Base-by-base conservation (phyloP, 2,797 vertebrate genomes). In the Leptodactylus fallax region DNA sequence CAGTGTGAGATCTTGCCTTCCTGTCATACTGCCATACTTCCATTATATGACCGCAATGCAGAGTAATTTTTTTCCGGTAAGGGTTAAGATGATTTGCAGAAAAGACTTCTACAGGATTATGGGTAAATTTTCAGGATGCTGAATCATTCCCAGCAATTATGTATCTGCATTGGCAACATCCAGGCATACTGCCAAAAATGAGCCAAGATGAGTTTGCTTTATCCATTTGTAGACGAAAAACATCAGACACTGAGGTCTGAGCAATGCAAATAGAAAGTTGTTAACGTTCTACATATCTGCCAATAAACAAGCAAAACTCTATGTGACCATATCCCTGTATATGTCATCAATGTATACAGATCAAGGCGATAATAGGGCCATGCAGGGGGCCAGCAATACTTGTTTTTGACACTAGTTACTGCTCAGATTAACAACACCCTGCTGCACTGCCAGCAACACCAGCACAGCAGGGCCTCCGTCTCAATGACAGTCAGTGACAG, bases 141-240 rank as follows among this genome's bases (percentile, higher is more conserved):
- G 87, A 88, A 82, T 89, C 87, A 89, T 89, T 77, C 51, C 27
- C n/a, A 21, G 58, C 47, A 23, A 53, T 83, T 77, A 49, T 36
- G 65, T 23, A 27, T 88, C 69, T 77, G 71, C 84, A 86, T 55
- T 63, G 25, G 67, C 27, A 61, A 14, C 27, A 78, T 27, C 47
- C 16, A 8, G 83, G 79, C 83, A 78, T 51, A 51, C n/a, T 47
- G 81, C 78, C 77, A 88, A 74, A 45, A 16, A 7, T 51, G 67
- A 12, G 72, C 51, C 69, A 81, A 45, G 17, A 82, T 78, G 27
- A 78, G 79, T 49, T 56, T 25, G 72, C 79, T 51, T 81, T 74
- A 72, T 76, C 56, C 55, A 76, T 47, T 61, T n/a, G 49, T 63
- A 77, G 58, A 74, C 71, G 6, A 49, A 49, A 74, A 49, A 49